phyloP scores from a whole-genome alignment of 2,888 invertebrate genomes.

The Poecilobothrus nobilitatus region DNA sequence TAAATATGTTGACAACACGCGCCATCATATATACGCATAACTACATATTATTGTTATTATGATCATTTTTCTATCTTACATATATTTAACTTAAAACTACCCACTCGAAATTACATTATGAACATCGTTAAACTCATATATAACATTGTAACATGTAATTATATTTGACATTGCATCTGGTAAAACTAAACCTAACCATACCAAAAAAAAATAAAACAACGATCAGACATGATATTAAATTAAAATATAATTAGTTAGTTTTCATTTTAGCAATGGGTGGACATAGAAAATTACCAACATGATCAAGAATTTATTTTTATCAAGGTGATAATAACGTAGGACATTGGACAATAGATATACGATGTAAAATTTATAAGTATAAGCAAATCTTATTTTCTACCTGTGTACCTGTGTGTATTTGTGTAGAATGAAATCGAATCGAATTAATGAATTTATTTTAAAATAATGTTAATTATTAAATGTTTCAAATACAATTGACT shows the following conservation, averaged over 20 bases:
- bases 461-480: no score
- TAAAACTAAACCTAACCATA: background rate
- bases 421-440: no score
- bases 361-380: no score
- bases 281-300: background rate
- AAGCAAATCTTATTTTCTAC: no score
- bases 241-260: background rate
- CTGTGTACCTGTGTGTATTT: no score
- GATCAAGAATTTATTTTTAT: background rate
- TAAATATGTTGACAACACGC: background rate
- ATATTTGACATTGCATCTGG: constrained; percentile 2
- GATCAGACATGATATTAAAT: background rate
- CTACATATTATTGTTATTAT: background rate
- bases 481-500: no score
- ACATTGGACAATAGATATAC: no score
- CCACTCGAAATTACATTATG: background rate
- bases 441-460: no score
- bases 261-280: no score
- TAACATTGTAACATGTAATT: background rate
- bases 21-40: background rate
- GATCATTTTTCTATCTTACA: background rate
- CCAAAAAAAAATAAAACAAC: background rate
- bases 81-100: background rate
- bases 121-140: background rate
- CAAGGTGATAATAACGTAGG: background rate